Percentiles rank a stretch among this genome's conserved stretches.
phyloP scores from a whole-genome alignment of 2,113 vertebrate genomes.

The Macquaria ambigua region DNA sequence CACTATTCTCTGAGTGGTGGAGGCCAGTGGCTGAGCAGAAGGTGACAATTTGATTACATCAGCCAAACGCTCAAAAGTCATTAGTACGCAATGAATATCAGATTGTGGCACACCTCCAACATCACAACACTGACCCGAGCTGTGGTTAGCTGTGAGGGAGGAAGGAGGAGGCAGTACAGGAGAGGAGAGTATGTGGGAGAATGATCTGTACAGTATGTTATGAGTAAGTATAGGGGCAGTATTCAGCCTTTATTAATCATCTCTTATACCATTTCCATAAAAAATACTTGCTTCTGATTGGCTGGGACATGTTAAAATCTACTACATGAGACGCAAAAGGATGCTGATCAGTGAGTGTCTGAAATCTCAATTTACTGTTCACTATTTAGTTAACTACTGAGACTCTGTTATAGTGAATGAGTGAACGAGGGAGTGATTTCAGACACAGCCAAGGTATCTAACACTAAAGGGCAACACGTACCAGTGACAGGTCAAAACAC shows the following conservation, averaged over 20 bases:
- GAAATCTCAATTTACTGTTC: too few relatives aligned
- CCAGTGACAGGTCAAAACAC: too few relatives aligned
- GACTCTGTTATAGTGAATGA: too few relatives aligned
- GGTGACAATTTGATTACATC: conserved; percentile 38
- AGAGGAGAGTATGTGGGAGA: neutral
- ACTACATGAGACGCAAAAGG: too few relatives aligned
- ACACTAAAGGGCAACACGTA: too few relatives aligned
- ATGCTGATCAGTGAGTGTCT: too few relatives aligned
- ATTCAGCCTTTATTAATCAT: neutral
- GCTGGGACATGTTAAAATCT: neutral
- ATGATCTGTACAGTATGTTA: neutral
- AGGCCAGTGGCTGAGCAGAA: conserved; percentile 11
- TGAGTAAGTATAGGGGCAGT: neutral
- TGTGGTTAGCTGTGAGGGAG: neutral
- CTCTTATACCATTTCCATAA: neutral
- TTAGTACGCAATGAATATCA: conserved; percentile 26
- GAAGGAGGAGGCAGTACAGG: neutral
- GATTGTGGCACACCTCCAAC: conserved; percentile 33
- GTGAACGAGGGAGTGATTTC: too few relatives aligned
- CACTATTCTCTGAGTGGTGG: neutral
- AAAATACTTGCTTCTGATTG: neutral
- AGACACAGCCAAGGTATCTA: too few relatives aligned
- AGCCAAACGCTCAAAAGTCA: conserved; percentile 32
- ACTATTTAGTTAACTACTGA: too few relatives aligned
- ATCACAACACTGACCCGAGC: conserved; percentile 5